Evolutionary conservation across 1,140 invertebrate genomes (phyloP), one percentile per base, ranked within the genome.

Genomic region (Drosophila miranda): DNA sequence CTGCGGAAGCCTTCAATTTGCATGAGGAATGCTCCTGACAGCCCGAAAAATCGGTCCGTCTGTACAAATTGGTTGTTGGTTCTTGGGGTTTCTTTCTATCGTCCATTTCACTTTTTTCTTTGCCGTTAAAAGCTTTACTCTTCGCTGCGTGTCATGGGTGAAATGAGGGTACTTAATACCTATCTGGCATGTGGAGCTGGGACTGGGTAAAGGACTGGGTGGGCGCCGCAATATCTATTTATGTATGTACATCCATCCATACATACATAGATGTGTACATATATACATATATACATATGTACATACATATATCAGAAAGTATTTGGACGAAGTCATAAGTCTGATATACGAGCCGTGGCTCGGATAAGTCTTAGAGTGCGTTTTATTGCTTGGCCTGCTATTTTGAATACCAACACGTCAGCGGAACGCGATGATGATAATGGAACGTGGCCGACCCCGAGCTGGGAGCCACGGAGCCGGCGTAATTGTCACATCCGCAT

Each of bases 131-230:
- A 86, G 81, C 81, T 81, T 80, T 78, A 74, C 60, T 63, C 72
- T 71, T 66, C 59, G 62, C 70, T 81, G 80, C 86, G 86, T 89
- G 86, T 86, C 81, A 53, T 72, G 75, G 67, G 55, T 71, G 61
- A 89, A 89, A 89, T 89, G 86, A 89, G 86, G 86, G 82, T 89
- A 89, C 81, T 89, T 89, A 89, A 87, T 82, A 78, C 78, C 66
- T 82, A 76, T 71, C 64, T 48, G 72, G 56, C 57, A 68, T 60
- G 38, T 49, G 43, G 53, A 55, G 26, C 41, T 56, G 44, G 26
- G 62, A n/a, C 41, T 8, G 13, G 42, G 63, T 14, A 53, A 14
- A 11, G 38, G 42, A 42, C 19, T 28, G 23, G 23, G 23, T 26
- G 23, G 23, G 23, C 23, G 4, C 1, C 19, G 45, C 26, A 41